Base-by-base conservation (phyloP, 92 coral and sea anemone species). In the Porites cylindrica region DNA sequence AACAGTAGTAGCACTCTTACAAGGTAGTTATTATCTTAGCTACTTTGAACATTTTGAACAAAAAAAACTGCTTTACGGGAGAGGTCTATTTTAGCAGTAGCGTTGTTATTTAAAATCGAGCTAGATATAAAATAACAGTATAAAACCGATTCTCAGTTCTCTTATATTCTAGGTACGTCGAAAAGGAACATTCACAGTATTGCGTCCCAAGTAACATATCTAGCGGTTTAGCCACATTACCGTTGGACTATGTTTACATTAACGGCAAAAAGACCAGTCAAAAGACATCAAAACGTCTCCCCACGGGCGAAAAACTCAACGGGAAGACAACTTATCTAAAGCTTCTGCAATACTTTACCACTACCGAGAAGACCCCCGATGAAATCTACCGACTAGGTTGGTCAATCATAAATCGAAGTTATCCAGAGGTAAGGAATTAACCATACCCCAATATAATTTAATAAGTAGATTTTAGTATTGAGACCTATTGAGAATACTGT, bases 201-300 rank as follows among this genome's bases (percentile, higher is more conserved):
- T 96, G 99, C 69, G 94, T 89, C 4, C 96, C 98, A 4, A 93
- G 96, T 70, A 90, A 90, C 38, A 72, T 96, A 66, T 93, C 99
- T 51, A 96, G 99, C 72, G 99, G 99, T 3, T 92, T 96, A 1
- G 98, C 99, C 7, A 91, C 78, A n/a, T 78, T 96, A 12, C 99
- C 99, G 1, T 68, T 96, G 18, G 89, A 92, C 9, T 95, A 82
- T 64, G 88, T 96, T 20, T 96, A 91, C 83, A 69, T 76, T 6
- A 84, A 91, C 72, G 94, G 96, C 4, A 83, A 72, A 17, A 86
- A 83, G 23, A 96, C 98, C 0, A 64, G 66, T 14, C 58, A 66
- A 38, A 85, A 54, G 72, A 96, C 99, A 0, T 91, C 98, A 0
- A 69, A 76, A 13, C 20, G 24, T 9, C 94, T 95, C n/a, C 98